Evolutionary conservation across 1,140 invertebrate species (phyloP).

Genomic region (Leptinotarsa undecemlineata): DNA sequence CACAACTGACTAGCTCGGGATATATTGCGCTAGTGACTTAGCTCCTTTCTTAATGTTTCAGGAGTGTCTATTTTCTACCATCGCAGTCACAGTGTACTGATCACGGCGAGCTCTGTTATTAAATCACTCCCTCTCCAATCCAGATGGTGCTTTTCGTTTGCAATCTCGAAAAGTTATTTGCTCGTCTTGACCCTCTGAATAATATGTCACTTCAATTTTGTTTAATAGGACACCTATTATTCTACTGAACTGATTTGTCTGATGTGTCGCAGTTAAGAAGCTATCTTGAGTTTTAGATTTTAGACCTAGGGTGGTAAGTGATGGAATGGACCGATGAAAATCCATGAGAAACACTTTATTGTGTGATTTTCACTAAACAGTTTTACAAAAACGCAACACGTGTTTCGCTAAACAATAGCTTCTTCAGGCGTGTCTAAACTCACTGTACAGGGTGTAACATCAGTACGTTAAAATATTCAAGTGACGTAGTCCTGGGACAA

Average conservation of each 20-base stretch:
- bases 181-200: not conserved
- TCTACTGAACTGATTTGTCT: not conserved
- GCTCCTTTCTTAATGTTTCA: conserved; percentile 1
- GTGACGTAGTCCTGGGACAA: no score
- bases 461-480: no score
- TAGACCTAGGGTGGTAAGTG: no score
- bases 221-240: conserved; percentile 5
- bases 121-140: conserved; percentile 1
- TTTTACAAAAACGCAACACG: no score
- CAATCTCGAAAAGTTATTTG: not conserved
- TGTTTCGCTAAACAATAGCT: no score
- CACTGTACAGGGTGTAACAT: no score
- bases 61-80: conserved; percentile 5
- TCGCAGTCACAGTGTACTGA: not conserved
- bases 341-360: no score
- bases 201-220: not conserved
- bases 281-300: no score
- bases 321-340: no score
- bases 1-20: conserved; percentile 4
- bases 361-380: no score
- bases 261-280: not conserved
- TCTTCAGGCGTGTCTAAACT: no score
- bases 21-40: conserved; percentile 5
- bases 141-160: not conserved
- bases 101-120: not conserved